Base-by-base conservation (phyloP, 2,888 invertebrate species). In the Stramonita haemastoma region DNA sequence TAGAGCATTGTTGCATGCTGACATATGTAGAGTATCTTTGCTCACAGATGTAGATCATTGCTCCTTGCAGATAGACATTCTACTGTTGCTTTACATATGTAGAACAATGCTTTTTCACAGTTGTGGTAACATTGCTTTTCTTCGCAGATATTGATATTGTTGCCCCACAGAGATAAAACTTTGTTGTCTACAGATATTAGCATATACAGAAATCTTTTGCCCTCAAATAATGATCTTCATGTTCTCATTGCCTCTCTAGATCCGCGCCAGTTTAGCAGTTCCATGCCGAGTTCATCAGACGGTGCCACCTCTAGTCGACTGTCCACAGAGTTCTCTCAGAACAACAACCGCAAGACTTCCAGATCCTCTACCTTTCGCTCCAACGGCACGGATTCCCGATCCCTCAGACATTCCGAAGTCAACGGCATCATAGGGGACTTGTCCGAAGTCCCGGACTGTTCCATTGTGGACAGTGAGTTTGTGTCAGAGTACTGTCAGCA, bases 381-480 rank as follows among this genome's bases (percentile, higher is more conserved):
- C 66, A 88, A 84, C n/a, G 88, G 84, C 26, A 32, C 34, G 11
- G 70, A 36, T 11, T 46, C 83, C 26, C 46, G 66, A 13, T 56
- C 84, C 57, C 85, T 73, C 29, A 85, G 60, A 17, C 70, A 46
- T 29, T 32, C 70, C 8, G 85, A 89, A 46, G 91, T 91, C 17
- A 89, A 90, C 77, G 91, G 92, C 4, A 92, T 94, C 13, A 91
- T 90, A 11, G 94, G 94, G 1, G 95, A 95, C 56, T 92, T 95
- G 15, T 95, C 95, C 0, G 91, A 91, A 84, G 92, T 93, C 32
- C 91, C 94, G 8, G 95, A 95, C 86, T 94, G 94, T 84, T 95
- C 95, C 0, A 93, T 95, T 6, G 93, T 95, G 6, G 95, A 95
- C 90, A 95, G 95, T 70, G 95, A 95, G 90, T 94, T 93, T 89